These are phyloP conservation scores for Acrocyrtus sp. DNA, from an alignment of 2,888 invertebrate species.

Conservation along the genomic window DNA sequence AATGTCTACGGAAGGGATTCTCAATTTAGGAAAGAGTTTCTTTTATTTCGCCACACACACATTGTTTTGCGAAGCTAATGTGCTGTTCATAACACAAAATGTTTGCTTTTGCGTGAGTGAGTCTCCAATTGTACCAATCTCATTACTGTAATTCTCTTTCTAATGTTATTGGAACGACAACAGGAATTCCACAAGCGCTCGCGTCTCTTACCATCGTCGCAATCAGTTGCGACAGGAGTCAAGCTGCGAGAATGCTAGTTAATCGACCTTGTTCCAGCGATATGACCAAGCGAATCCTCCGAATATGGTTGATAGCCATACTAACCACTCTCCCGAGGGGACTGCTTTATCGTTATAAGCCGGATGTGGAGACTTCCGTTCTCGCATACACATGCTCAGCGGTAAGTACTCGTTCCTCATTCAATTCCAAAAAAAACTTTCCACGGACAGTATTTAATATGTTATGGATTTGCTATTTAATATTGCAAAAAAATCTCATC, in stretches of 20 bases:
- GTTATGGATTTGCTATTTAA: no score
- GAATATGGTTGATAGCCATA: constrained; percentile 37
- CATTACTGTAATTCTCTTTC: background rate
- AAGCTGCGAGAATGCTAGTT: constrained; percentile 34
- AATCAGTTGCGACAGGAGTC: constrained; percentile 44
- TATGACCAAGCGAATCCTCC: constrained; percentile 36
- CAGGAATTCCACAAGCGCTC: constrained; percentile 44
- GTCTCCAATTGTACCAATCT: background rate
- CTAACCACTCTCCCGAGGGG: constrained; percentile 38
- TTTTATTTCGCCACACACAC: background rate
- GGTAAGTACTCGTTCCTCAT: constrained; percentile 12
- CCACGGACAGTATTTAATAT: no score
- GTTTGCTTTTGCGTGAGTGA: constrained; percentile 3
- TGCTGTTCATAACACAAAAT: constrained; percentile 4
- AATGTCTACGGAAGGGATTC: no score
- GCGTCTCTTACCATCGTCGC: constrained; percentile 41
- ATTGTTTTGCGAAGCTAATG: background rate
- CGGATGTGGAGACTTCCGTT: constrained; percentile 34
- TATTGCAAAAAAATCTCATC: no score
- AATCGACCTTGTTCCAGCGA: constrained; percentile 32
- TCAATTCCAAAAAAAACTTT: no score
- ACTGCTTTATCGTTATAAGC: constrained; percentile 25
- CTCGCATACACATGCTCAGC: constrained; percentile 29
- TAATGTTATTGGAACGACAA: background rate
- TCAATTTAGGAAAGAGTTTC: no score